phyloP scores from a whole-genome alignment of 2,888 invertebrate species.

The Himalopsyche japonica region DNA sequence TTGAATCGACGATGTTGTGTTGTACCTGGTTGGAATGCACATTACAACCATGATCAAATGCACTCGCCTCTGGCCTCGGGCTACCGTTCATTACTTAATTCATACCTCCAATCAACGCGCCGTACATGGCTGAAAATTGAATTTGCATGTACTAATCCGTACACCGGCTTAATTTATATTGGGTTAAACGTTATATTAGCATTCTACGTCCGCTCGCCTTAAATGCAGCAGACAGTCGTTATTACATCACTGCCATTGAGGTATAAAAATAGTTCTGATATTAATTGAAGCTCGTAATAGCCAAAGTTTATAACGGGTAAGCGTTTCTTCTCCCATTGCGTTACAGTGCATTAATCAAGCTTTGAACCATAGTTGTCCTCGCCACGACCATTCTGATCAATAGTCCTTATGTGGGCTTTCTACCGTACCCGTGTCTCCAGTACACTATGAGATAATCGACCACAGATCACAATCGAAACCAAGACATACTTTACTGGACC shows the following conservation, averaged over 20 bases:
- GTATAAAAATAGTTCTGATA: no score
- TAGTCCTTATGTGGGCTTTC: no score
- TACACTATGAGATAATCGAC: no score
- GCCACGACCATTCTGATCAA: no score
- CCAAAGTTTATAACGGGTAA: no score
- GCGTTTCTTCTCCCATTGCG: no score
- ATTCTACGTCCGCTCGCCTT: background rate
- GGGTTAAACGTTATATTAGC: background rate
- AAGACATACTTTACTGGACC: no score
- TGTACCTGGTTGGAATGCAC: background rate
- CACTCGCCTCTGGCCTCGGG: background rate
- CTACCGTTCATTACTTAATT: background rate
- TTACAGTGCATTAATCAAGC: no score
- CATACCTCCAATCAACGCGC: background rate
- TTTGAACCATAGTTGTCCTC: no score
- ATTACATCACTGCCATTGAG: background rate
- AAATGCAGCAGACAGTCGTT: background rate
- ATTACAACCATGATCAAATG: background rate
- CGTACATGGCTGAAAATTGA: background rate
- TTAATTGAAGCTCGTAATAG: no score
- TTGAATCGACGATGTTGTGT: background rate
- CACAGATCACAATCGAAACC: no score
- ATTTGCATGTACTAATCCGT: background rate
- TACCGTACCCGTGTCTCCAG: no score
- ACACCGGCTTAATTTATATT: background rate